phyloP scores from a whole-genome alignment of 1,140 invertebrate genomes.

The Eurosta solidaginis region DNA sequence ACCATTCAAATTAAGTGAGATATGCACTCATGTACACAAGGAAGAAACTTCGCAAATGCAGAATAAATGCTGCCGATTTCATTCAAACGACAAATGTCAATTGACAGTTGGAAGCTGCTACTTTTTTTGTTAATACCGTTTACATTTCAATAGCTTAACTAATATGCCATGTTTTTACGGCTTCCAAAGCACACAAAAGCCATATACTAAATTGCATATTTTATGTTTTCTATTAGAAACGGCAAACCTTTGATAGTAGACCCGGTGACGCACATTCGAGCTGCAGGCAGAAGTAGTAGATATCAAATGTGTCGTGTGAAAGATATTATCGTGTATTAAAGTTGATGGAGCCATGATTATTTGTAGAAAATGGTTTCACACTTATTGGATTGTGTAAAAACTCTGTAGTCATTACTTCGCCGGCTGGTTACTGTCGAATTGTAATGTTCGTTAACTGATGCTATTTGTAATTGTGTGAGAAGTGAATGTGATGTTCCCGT shows the following conservation, averaged over 20 bases:
- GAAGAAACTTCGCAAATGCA: background rate
- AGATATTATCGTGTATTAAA: conserved; percentile 8
- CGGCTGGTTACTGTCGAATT: too few species aligned
- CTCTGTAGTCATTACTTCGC: background rate
- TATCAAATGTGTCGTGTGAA: conserved; percentile 14
- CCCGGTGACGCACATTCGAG: background rate
- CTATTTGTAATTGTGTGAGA: background rate
- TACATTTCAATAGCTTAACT: conserved; percentile 19
- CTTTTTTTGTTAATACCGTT: background rate
- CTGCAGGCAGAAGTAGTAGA: too few species aligned
- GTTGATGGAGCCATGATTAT: background rate
- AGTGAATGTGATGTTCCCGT: background rate
- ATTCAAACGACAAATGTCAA: background rate
- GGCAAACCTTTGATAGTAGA: background rate
- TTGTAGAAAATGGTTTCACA: background rate
- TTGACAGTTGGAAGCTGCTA: background rate
- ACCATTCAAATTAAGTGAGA: conserved; percentile 17
- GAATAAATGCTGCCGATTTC: too few species aligned
- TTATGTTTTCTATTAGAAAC: background rate
- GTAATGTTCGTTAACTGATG: background rate
- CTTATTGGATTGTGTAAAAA: background rate
- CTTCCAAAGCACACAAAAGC: background rate
- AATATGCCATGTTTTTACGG: too few species aligned
- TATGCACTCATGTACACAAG: background rate
- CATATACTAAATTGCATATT: conserved; percentile 10